These are phyloP conservation scores for Osmerus eperlanus DNA, from an alignment of 2,113 vertebrate species.

Conservation along the genomic window DNA sequence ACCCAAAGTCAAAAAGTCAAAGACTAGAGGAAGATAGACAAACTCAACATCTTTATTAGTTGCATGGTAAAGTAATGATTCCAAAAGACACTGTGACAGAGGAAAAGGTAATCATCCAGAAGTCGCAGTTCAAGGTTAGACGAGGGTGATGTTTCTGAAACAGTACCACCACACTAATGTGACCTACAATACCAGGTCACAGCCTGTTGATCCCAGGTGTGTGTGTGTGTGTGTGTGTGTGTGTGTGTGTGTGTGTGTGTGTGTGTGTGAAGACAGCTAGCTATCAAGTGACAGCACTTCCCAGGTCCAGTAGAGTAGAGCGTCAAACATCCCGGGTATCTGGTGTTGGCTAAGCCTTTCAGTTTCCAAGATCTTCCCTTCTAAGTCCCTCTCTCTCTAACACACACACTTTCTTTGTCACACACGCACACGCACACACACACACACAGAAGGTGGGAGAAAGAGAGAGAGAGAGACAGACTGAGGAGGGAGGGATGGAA, in stretches of 20 bases:
- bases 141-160: background rate
- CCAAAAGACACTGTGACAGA: too few species aligned
- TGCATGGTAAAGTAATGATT: too few species aligned
- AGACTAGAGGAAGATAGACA: too few species aligned
- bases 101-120: background rate
- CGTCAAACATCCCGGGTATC: conserved; percentile 36
- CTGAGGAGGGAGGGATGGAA: background rate
- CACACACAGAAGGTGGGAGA: background rate
- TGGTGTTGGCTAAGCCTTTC: background rate
- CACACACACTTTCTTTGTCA: background rate
- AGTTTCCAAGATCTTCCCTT: background rate
- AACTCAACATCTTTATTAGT: too few species aligned
- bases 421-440: background rate
- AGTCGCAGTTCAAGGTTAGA: background rate
- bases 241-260: too few species aligned
- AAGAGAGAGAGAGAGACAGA: background rate
- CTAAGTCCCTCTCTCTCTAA: background rate
- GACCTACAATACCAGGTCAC: too few species aligned
- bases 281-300: conserved; percentile 44
- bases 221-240: conserved; percentile 15
- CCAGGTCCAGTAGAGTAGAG: conserved; percentile 20
- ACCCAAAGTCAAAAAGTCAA: too few species aligned
- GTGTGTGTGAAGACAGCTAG: conserved; percentile 27
- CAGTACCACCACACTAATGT: background rate
- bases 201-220: background rate